These are phyloP conservation scores for Rhizomys pruinosus DNA, from an alignment of 2,113 vertebrate species.

Conservation along the genomic window DNA sequence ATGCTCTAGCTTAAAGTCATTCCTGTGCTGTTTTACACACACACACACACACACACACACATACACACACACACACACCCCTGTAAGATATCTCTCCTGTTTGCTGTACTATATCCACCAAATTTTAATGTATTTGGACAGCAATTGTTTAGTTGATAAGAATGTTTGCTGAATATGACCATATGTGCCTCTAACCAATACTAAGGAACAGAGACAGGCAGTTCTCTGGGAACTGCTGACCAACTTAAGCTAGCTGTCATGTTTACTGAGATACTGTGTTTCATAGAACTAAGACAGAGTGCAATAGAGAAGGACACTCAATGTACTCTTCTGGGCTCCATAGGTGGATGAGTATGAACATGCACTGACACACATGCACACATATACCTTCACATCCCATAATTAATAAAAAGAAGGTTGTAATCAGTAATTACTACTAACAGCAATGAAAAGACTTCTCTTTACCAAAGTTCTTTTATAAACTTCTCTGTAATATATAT, in stretches of 20 bases:
- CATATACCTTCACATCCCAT: background rate
- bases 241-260: background rate
- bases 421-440: background rate
- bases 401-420: background rate
- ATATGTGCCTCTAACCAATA: background rate
- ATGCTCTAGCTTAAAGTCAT: background rate
- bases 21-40: background rate
- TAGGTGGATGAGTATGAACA: background rate
- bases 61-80: too few relatives aligned
- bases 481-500: background rate
- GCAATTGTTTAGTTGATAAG: background rate
- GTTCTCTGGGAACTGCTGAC: background rate
- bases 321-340: background rate
- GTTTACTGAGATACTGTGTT: background rate
- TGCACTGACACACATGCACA: rapidly evolving
- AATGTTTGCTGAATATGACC: background rate
- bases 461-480: background rate
- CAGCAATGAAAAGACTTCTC: background rate
- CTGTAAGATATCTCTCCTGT: too few relatives aligned
- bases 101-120: background rate
- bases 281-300: background rate
- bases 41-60: too few relatives aligned
- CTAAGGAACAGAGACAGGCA: background rate
- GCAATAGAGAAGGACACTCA: background rate
- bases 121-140: background rate